phyloP scores from a whole-genome alignment of 2,113 vertebrate genomes.

The Greenwoodochromis staneri region DNA sequence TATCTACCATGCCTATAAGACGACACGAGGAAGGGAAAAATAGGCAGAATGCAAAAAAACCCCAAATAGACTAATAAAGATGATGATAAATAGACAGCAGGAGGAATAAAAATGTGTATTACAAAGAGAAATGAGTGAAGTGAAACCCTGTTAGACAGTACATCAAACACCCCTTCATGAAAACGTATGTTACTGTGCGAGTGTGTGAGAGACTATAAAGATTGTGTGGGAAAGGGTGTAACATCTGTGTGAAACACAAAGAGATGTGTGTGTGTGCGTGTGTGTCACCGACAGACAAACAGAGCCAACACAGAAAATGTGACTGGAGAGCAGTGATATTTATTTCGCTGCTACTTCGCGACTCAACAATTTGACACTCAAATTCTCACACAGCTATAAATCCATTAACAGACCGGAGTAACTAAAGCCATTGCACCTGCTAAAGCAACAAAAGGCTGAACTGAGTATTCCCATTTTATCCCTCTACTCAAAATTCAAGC shows the following conservation, averaged over 20 bases:
- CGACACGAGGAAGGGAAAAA: background rate
- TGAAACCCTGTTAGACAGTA: background rate
- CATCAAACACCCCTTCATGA: background rate
- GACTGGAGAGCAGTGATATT: background rate
- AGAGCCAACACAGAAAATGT: background rate
- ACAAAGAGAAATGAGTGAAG: background rate
- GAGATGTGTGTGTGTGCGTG: background rate
- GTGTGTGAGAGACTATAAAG: background rate
- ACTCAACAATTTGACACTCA: background rate
- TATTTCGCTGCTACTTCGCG: background rate
- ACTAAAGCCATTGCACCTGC: background rate
- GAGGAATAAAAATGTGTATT: background rate
- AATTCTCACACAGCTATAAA: background rate
- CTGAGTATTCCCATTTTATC: background rate
- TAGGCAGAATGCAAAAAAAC: accelerated
- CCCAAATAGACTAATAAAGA: background rate
- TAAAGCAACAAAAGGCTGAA: background rate
- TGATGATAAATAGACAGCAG: background rate
- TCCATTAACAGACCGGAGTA: background rate
- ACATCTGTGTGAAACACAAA: background rate
- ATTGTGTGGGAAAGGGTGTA: background rate
- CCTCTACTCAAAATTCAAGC: background rate
- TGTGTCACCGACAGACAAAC: background rate
- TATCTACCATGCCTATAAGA: background rate
- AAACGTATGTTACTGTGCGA: background rate